These are phyloP conservation scores for Psylliodes chrysocephalus DNA, from an alignment of 2,888 invertebrate species.

Conservation along the genomic window DNA sequence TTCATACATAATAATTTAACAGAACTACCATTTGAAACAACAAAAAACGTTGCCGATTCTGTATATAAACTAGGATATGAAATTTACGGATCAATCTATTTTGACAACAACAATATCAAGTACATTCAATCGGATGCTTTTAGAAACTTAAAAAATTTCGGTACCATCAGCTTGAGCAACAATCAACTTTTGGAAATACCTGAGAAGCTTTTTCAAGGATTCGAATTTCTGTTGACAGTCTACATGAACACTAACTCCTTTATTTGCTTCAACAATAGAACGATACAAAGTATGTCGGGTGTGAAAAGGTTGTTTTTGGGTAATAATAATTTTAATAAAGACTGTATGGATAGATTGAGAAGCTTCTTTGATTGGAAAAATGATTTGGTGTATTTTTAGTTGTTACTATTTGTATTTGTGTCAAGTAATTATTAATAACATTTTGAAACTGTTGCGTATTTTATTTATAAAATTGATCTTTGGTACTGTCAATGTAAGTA, in stretches of 20 bases:
- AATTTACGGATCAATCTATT: constrained; percentile 37
- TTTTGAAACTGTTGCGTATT: too few species aligned
- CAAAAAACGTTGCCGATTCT: constrained; percentile 36
- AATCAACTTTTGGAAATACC: constrained; percentile 38
- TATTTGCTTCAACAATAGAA: constrained; percentile 42
- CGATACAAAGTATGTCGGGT: constrained; percentile 38
- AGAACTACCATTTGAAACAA: constrained; percentile 38
- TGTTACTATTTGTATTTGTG: too few species aligned
- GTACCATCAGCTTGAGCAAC: constrained; percentile 41
- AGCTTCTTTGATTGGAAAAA: constrained; percentile 36
- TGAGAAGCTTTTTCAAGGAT: constrained; percentile 31
- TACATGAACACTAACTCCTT: constrained; percentile 44
- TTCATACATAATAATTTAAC: constrained; percentile 37
- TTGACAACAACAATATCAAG: constrained; percentile 42
- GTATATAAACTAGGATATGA: constrained; percentile 23
- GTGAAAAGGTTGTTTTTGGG: constrained; percentile 40
- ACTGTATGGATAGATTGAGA: constrained; percentile 34
- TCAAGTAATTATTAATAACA: too few species aligned
- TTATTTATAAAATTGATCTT: too few species aligned
- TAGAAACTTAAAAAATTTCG: constrained; percentile 37
- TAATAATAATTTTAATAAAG: constrained; percentile 37
- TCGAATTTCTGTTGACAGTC: constrained; percentile 38
- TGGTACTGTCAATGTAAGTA: too few species aligned
- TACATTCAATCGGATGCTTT: constrained; percentile 43
- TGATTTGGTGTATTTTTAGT: constrained; percentile 40